A percentile compares a stretch with the other conserved stretches of the same genome.
Conservation (phyloP, 2,113 vertebrate genomes). For the Cyanocitta stelleri region DNA sequence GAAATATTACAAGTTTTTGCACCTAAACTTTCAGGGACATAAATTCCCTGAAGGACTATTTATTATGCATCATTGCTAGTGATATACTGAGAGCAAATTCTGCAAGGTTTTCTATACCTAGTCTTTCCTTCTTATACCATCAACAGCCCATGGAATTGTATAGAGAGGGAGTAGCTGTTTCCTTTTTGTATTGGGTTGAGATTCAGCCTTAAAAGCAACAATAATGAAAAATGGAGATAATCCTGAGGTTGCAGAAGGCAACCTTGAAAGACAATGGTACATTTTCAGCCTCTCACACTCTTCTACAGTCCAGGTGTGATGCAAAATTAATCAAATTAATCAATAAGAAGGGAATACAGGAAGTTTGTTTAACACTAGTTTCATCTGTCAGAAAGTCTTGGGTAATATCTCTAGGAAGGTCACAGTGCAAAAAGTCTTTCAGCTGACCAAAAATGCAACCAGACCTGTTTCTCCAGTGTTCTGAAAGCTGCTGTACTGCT, state of each 20-base stretch:
- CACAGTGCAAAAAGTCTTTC: not conserved
- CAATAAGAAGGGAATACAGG: not conserved
- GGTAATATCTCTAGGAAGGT: not conserved
- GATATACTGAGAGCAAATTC: not conserved
- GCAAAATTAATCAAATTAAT: not conserved
- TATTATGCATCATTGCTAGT: not conserved
- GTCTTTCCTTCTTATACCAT: not conserved
- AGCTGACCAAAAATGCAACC: not conserved
- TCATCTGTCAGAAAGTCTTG: not conserved
- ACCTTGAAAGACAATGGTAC: not conserved
- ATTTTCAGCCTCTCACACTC: not conserved
- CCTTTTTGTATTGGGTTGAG: not conserved
- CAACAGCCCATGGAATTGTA: not conserved
- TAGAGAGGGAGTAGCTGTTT: not conserved
- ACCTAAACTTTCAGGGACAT: not conserved
- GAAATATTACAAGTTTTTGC: not conserved
- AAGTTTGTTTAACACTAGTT: not conserved
- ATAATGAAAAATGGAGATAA: not conserved
- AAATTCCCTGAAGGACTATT: not conserved
- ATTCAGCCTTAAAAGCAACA: not conserved
- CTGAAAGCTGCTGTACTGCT: not conserved
- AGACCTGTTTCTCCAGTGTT: not conserved
- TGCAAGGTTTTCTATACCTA: not conserved
- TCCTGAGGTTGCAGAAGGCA: not conserved
- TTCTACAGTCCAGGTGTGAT: not conserved